Evolutionary conservation across 2,113 vertebrate species (phyloP), one percentile per base, ranked within the genome.

Genomic region (Procapra przewalskii): DNA sequence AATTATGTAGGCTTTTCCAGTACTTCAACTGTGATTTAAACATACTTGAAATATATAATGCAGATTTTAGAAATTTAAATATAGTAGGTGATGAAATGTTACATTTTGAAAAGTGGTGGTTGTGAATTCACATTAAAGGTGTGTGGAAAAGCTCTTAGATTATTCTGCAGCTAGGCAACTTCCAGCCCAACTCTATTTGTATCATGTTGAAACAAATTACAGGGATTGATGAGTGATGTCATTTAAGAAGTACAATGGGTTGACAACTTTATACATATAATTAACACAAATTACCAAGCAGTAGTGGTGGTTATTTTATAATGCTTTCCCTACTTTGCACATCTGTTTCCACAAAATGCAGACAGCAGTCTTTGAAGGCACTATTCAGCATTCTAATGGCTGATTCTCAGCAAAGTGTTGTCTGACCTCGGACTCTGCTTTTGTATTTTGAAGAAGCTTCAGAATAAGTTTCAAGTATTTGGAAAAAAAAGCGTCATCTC

Each of bases 401-500:
- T 97, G 95, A 97, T 98, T 98, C 81, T 95, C 95, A 93, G 97
- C 96, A 97, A 98, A 96, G 40, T 90, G 71, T 98, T 98, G 97
- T 98, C 97, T 98, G 98, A 99, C 98, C 98, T 99, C 98, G 97
- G 98, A 96, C 40, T 98, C 90, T 96, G 93, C 98, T 97, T 98
- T 98, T 98, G 96, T 98, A 97, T 96, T 96, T 97, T 98, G 97
- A 98, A 98, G 97, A 98, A 96, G 96, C 97, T 96, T 96, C 90
- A 98, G 96, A 98, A 97, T 98, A 96, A 95, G 97, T 98, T 98
- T 98, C 96, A 98, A 98, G 98, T 99, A 98, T 98, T 98, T 98
- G 89, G 88, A 96, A 77, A 91, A 88, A 98, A 92, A 97, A 98
- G 62, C 97, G 82, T 97, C 98, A 99, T 99, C 97, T 98, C 90